Evolutionary conservation across 2,797 vertebrate species (phyloP), one percentile per base, ranked within the genome.

Genomic region (Glyptemys insculpta): DNA sequence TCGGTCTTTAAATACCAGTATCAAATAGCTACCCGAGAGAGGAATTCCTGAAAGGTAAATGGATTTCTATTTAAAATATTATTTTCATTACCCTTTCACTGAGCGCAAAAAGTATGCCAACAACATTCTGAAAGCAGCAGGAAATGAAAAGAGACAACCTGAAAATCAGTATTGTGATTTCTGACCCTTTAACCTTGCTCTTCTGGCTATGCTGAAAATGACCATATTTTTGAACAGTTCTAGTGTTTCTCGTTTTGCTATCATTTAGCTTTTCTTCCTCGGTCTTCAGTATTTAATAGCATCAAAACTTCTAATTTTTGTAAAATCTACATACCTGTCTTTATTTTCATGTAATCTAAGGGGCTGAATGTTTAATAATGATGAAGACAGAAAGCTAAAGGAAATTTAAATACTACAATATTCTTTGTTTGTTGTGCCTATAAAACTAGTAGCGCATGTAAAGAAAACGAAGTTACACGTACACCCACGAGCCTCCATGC

Each of bases 401-500:
- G 1, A 56, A 49, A 18, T 87, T 59, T 65, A 92, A 89, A 91
- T 79, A 49, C 47, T 1, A 89, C 11, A 81, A 6, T 89, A 4
- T 83, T 6, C 2, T 8, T 44, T 62, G 57, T 21, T 91, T 90
- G 81, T 82, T 52, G 53, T 3, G 83, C 56, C 25, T 86, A 86
- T 44, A 87, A 72, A 94, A 83, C 21, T 3, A 12, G 25, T 37
- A 88, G 11, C n/a, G 2, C 14, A 10, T 41, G 27, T 16, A 72
- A 84, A 93, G 1, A 14, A 27, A 25, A 19, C 31, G 53, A 86
- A 85, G 53, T 44, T 12, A 83, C 88, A 98, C 99, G 44, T 97
- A 99, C 99, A 98, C 98, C 98, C 94, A 99, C 99, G 93, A 99
- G 98, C 95, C 99, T 99, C 99, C 99, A 99, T 88, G 99, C 99